Base-by-base conservation (phyloP, 2,888 invertebrate species). In the Athalia rosae region DNA sequence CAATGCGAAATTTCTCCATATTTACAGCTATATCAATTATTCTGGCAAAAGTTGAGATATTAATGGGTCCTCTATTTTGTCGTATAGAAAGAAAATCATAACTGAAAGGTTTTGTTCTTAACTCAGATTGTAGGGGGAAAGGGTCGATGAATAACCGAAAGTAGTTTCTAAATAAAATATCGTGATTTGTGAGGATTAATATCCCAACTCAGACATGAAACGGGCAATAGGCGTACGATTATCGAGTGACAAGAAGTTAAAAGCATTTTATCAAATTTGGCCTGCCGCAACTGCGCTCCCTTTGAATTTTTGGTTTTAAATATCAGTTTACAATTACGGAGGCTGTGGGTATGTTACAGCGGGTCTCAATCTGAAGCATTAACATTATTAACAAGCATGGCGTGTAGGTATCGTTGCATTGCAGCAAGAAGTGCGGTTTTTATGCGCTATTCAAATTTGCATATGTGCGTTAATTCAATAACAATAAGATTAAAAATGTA, bases 381-480 rank as follows among this genome's bases (percentile, higher is more conserved):
- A 77, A 78, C 77, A 76, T 76, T 63, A 73, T 79, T 81, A 76
- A 67, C 78, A 79, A 80, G 84, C 84, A 83, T 84, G 84, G 81
- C 78, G 74, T 47, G 80, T 79, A 28, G 28, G 28, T 28, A 79
- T 82, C 83, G 76, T 81, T 81, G 82, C 80, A 84, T 84, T 84
- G 84, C 84, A 84, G 84, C 84, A 84, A 84, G 84, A 84, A 84
- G 84, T 84, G 84, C 84, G 79, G 80, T 80, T 79, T 84, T n/a
- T 47, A 47, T 61, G 62, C 9, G 43, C 45, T 62, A 74, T 61
- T 4, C 48, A 3, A 48, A 66, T 74, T 71, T 74, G 11, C 74
- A 74, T 50, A 9, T 61, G 74, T 62, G 74, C 61, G 45, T 59
- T 67, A 28, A 67, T 71, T 56, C 56, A 28, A 13, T 3, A 9